Evolutionary conservation across 2,797 vertebrate genomes (phyloP).

Genomic region (Varecia variegata): DNA sequence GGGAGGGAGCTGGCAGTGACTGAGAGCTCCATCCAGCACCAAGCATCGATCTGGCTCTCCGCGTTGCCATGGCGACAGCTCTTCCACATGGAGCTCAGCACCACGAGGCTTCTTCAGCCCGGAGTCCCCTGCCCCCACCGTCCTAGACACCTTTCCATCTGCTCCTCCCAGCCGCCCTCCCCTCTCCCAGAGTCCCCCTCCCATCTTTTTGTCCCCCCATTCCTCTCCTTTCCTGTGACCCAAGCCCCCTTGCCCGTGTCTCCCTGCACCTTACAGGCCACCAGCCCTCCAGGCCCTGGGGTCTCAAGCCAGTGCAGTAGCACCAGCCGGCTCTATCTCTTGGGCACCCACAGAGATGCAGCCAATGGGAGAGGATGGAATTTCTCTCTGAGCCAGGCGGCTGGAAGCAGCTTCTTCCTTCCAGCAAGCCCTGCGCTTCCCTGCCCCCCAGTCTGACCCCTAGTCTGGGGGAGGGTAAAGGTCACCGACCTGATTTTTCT

Average conservation of each 20-base stretch:
- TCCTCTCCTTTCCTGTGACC: background rate
- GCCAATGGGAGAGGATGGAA: background rate
- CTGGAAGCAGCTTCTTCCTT: background rate
- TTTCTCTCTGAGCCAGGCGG: background rate
- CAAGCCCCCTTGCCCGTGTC: background rate
- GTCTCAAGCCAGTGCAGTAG: background rate
- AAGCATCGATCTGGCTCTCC: constrained; percentile 69
- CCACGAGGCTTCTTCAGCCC: background rate
- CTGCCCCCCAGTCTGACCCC: background rate
- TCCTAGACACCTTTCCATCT: background rate
- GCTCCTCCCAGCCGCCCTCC: background rate
- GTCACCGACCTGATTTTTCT: background rate
- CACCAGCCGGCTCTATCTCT: background rate
- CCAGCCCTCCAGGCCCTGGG: background rate
- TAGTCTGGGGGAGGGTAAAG: background rate
- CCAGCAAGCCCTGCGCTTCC: background rate
- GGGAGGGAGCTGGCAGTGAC: constrained; percentile 31
- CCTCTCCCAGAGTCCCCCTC: background rate
- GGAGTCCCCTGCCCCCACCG: background rate
- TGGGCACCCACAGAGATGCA: background rate
- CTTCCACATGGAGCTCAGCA: constrained; percentile 41
- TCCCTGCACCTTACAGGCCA: background rate
- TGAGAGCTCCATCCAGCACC: constrained; percentile 49
- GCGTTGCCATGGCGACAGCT: constrained; percentile 78
- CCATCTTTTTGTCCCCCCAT: too few relatives aligned